Evolutionary conservation across 2,888 invertebrate species (phyloP).

Genomic region (Hesperia comma): DNA sequence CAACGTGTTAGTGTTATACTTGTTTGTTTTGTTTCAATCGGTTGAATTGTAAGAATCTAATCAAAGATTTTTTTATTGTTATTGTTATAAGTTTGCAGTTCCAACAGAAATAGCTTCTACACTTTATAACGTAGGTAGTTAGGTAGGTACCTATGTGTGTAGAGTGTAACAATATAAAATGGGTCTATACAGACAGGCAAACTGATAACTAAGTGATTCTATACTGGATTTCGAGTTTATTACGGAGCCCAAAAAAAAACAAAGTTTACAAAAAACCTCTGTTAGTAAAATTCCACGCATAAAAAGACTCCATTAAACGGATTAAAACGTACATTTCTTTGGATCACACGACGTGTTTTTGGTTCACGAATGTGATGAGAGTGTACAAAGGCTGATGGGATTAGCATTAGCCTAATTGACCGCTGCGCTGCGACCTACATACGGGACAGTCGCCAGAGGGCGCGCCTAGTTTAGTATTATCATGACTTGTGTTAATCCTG

Average conservation of each 20-base stretch:
- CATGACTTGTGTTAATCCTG: background rate
- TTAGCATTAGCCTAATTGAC: constrained; percentile 19
- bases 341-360: background rate
- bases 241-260: background rate
- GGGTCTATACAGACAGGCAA: too few relatives aligned
- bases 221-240: too few relatives aligned
- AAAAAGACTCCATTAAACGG: constrained; percentile 20
- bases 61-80: too few relatives aligned
- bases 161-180: too few relatives aligned
- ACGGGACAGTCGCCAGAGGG: constrained; percentile 1
- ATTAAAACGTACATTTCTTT: constrained; percentile 27
- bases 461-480: background rate
- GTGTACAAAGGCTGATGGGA: constrained; percentile 11
- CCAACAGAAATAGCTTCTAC: too few relatives aligned
- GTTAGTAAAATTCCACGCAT: background rate
- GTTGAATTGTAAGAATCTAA: too few relatives aligned
- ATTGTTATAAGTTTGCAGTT: too few relatives aligned
- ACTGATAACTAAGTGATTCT: too few relatives aligned
- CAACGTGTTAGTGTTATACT: too few relatives aligned
- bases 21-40: too few relatives aligned
- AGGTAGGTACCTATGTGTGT: too few relatives aligned
- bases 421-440: background rate
- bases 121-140: too few relatives aligned
- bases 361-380: constrained; percentile 9
- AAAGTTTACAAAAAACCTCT: background rate